Percentiles rank a stretch among this genome's conserved stretches.
Conservation (phyloP, 2,797 vertebrate genomes). For the Amniataba percoides region DNA sequence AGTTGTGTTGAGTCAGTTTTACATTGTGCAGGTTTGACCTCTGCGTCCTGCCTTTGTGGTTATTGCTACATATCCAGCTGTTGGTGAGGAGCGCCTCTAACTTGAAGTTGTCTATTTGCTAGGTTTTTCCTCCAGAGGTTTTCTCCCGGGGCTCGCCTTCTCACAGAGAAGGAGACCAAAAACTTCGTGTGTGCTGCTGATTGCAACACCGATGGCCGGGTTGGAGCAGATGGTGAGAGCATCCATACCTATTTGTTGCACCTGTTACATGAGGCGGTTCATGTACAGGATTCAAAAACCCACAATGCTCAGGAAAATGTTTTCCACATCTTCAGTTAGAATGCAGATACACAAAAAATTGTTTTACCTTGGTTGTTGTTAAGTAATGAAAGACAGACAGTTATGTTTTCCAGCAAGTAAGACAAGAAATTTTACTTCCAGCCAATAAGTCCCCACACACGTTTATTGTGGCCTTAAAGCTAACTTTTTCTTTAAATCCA, state of each 20-base stretch:
- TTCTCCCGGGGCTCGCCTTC: conserved; percentile 88
- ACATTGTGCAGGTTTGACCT: neutral
- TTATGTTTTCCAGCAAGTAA: neutral
- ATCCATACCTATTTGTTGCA: neutral
- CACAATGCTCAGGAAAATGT: neutral
- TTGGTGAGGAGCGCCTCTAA: conserved; percentile 1
- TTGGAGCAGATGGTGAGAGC: conserved; percentile 91
- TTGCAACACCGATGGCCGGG: conserved; percentile 92
- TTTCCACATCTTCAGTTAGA: neutral
- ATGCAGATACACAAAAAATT: neutral
- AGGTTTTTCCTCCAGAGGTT: conserved; percentile 98
- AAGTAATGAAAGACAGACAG: neutral
- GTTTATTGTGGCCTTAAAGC: no score
- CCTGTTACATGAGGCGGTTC: neutral
- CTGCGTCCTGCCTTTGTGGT: neutral
- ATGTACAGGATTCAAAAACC: neutral
- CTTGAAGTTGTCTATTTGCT: conserved; percentile 6
- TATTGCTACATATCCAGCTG: neutral
- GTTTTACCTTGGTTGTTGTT: neutral
- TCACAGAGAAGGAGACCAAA: conserved; percentile 92
- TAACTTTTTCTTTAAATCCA: no score
- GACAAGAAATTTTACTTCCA: neutral
- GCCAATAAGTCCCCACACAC: no score
- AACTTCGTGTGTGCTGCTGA: conserved; percentile 90
- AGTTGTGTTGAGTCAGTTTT: neutral